Percentiles rank a stretch among this genome's conserved stretches.
phyloP scores from a whole-genome alignment of 2,797 vertebrate genomes.

The Bovichtus variegatus region DNA sequence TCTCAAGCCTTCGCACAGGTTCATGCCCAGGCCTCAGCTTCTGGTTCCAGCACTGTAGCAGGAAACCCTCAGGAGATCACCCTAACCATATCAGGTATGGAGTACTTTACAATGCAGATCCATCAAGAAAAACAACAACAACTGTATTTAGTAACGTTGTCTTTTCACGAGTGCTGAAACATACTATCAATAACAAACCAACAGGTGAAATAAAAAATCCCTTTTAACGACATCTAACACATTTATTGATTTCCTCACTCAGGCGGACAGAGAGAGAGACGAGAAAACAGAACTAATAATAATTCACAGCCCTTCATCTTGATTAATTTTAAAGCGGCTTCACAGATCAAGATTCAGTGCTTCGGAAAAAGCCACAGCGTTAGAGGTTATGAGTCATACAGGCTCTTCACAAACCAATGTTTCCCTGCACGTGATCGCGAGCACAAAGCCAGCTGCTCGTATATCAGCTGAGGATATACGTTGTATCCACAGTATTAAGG shows the following conservation, averaged over 20 bases:
- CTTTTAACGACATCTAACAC: background rate
- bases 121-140: background rate
- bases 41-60: conserved; percentile 76
- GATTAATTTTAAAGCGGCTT: conserved; percentile 10
- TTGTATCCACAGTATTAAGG: background rate
- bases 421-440: background rate
- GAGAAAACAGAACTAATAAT: conserved; percentile 9
- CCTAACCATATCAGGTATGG: conserved; percentile 95
- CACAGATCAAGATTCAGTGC: conserved; percentile 22
- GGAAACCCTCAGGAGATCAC: conserved; percentile 95
- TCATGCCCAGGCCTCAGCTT: conserved; percentile 89
- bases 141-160: background rate
- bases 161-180: background rate
- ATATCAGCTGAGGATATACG: background rate
- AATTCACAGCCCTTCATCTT: background rate
- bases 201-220: conserved; percentile 17
- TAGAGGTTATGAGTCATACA: background rate
- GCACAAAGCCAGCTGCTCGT: background rate
- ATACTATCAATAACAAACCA: conserved; percentile 15
- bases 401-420: background rate
- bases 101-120: background rate
- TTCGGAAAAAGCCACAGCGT: conserved; percentile 9
- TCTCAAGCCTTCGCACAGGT: conserved; percentile 93
- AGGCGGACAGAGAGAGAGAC: background rate
- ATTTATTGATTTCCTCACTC: conserved; percentile 41